These are phyloP conservation scores for Darevskia mixta DNA, from an alignment of 2,797 vertebrate species.

Conservation along the genomic window DNA sequence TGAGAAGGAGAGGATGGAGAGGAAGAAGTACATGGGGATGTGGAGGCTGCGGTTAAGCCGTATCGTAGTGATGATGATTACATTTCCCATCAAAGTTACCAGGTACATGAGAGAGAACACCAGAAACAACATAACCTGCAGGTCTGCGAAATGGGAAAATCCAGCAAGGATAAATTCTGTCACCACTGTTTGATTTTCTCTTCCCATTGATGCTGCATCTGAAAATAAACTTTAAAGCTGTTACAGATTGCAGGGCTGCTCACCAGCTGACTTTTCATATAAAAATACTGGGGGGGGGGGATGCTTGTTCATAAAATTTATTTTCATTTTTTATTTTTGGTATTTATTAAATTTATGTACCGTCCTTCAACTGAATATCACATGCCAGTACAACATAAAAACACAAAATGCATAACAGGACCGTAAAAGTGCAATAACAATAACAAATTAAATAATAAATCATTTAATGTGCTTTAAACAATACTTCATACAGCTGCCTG, in stretches of 20 bases:
- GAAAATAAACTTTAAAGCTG: neutral
- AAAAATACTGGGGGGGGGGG: neutral
- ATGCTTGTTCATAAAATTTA: no score
- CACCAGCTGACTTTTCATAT: neutral
- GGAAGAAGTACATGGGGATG: constrained; percentile 65
- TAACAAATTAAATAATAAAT: no score
- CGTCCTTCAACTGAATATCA: no score
- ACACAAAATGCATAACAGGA: no score
- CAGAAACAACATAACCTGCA: constrained; percentile 51
- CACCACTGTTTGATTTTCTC: constrained; percentile 55
- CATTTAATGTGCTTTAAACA: no score
- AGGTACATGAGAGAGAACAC: constrained; percentile 52
- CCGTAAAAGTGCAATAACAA: no score
- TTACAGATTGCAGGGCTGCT: neutral
- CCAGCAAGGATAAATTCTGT: constrained; percentile 59
- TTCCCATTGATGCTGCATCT: constrained; percentile 31
- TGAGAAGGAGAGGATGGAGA: constrained; percentile 56
- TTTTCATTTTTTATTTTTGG: no score
- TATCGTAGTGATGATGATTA: constrained; percentile 53
- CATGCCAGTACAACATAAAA: no score
- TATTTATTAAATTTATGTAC: no score
- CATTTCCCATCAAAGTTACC: no score
- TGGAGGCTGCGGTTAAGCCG: constrained; percentile 37
- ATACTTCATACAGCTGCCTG: no score
- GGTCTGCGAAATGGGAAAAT: constrained; percentile 48